Evolutionary conservation across 1,140 invertebrate species (phyloP).

Genomic region (Scaptomyza hsui): DNA sequence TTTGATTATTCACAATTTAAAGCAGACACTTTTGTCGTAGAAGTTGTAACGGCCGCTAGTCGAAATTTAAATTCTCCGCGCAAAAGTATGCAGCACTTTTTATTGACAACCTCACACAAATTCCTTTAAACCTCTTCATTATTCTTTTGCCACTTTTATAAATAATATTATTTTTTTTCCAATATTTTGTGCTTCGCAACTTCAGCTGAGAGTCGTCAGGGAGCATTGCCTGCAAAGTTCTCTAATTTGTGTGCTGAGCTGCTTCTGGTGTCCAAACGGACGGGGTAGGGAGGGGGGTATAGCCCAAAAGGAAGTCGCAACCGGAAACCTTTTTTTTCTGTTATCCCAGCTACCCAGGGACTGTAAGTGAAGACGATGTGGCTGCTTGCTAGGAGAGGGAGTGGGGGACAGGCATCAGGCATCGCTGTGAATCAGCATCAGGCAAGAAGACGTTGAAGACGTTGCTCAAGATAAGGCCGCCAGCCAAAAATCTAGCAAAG

Average conservation of each 20-base stretch:
- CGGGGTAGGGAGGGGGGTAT: background rate
- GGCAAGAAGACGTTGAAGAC: constrained; percentile 38
- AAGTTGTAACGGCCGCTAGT: too few species aligned
- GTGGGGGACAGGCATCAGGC: constrained; percentile 27
- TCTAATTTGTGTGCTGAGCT: constrained; percentile 77
- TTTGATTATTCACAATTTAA: too few species aligned
- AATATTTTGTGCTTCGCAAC: constrained; percentile 58
- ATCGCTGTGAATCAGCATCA: constrained; percentile 51
- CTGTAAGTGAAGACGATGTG: constrained; percentile 49
- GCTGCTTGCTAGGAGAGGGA: background rate
- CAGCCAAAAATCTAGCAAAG: constrained; percentile 57
- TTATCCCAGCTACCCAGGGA: constrained; percentile 41
- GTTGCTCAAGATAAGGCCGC: constrained; percentile 46
- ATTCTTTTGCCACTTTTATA: constrained; percentile 30
- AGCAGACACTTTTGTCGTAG: too few species aligned
- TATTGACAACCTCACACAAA: too few species aligned
- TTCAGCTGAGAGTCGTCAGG: constrained; percentile 40
- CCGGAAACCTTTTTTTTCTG: constrained; percentile 74
- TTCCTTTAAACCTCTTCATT: constrained; percentile 52
- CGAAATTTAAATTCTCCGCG: too few species aligned
- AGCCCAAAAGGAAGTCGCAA: constrained; percentile 71
- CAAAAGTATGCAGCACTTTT: too few species aligned
- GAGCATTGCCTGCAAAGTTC: constrained; percentile 54
- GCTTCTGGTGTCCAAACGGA: constrained; percentile 66
- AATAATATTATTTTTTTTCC: constrained; percentile 38